Evolutionary conservation across 2,113 vertebrate species (phyloP), one percentile per base, ranked within the genome.

Genomic region (Clarias batrachus): DNA sequence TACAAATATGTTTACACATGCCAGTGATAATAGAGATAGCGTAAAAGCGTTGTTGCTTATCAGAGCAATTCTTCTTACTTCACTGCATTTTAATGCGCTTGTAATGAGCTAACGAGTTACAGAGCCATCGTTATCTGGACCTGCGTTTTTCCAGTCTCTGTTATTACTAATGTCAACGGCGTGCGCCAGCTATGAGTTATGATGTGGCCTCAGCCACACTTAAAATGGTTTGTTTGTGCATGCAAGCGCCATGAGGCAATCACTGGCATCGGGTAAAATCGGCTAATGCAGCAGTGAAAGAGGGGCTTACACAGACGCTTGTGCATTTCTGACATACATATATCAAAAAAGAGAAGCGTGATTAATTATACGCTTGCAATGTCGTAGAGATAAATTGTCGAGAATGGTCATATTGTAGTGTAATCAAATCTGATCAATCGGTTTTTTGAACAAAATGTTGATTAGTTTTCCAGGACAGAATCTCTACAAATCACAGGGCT

Each of bases 161-260:
- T 81, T 86, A 85, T 66, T 83, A 89, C 52, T 83, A 74, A 83
- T 62, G 60, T 87, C 37, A 37, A 68, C 48, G 63, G 57, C 82
- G 81, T 90, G 80, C 37, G 83, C 87, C 83, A 70, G 83, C 83
- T 54, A 74, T 52, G 77, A 88, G 62, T 81, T 85, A 81, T 85
- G 66, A 88, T 68, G 87, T 65, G 80, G 85, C 80, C n/a, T 82
- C 70, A 27, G 60, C 78, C 86, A 87, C 62, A 83, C 48, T 65
- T 76, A 41, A 81, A 65, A 65, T 76, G 87, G 78, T 85, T 89
- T 88, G 70, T 90, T 88, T 90, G 85, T 84, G 82, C 79, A 85
- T 87, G 71, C 27, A 70, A 77, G 82, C 30, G 17, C 65, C 73
- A 86, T 86, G 84, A 88, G 68, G 84, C 85, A 87, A 90, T 74